Evolutionary conservation across 2,888 invertebrate genomes (phyloP), one percentile per base, ranked within the genome.

Genomic region (Ganaspis brasiliensis): DNA sequence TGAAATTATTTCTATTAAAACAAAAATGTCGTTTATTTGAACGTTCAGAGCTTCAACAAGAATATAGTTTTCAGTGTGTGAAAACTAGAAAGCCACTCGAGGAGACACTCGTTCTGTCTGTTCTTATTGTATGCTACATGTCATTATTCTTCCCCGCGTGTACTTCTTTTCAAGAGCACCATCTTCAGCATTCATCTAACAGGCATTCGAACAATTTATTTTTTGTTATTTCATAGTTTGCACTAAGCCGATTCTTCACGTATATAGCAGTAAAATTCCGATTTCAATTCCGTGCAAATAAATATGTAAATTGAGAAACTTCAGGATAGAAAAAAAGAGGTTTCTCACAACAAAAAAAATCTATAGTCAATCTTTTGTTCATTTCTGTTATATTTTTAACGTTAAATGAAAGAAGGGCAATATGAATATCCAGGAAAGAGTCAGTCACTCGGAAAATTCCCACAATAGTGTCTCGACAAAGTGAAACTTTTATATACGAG

Each of bases 71-170:
- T 31, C 14, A 59, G 3, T 59, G 3, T 16, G 19, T 61, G 37
- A 61, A 61, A 61, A 19, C 12, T 61, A 61, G 37, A 59, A 59
- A 59, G 16, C n/a, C 59, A 63, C 37, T 37, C 12, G 63, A 40
- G 37, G 56, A 63, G 37, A 59, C 31, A 40, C 37, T 63, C 63
- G 21, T 37, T 21, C 63, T 21, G 37, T 63, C 61, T 63, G 21
- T 37, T 61, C 61, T 61, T 61, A 61, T 57, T 57, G 31, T 57
- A 57, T 26, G 61, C 19, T 37, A 14, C 61, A 5, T 52, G 52
- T 37, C 35, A 63, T 63, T 63, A 63, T 63, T 63, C 63, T 63
- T 40, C 37, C 63, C 19, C 35, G 37, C 19, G 61, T 63, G 37
- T 14, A 40, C 40, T 63, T 63, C 61, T 61, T 37, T 61, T 61